Conservation (phyloP, 2,888 invertebrate genomes). For the Agonopterix alstromeriana region DNA sequence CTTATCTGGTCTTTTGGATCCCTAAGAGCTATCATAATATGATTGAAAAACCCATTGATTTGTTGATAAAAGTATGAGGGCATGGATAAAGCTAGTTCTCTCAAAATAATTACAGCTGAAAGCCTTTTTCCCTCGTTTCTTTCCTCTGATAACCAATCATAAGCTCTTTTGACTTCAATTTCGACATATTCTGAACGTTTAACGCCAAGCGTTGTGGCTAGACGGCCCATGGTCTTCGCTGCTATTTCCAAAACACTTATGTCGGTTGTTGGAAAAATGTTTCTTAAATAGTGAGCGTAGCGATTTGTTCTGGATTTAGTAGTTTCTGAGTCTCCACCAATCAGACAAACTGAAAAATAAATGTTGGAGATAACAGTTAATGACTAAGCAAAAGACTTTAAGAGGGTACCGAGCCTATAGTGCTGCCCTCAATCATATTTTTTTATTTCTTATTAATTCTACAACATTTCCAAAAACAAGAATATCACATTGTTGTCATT, state of each 20-base stretch:
- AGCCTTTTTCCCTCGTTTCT: slow-evolving; percentile 93
- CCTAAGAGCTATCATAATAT: slow-evolving; percentile 92
- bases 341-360: slow-evolving; percentile 84
- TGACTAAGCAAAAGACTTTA: no score
- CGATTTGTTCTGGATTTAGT: slow-evolving; percentile 91
- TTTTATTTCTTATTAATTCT: no score
- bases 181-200: slow-evolving; percentile 97
- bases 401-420: no score
- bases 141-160: slow-evolving; percentile 95
- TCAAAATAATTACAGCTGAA: slow-evolving; percentile 92
- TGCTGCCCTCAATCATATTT: no score
- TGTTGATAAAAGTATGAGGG: slow-evolving; percentile 98
- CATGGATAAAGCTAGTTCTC: slow-evolving; percentile 96
- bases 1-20: slow-evolving; percentile 94
- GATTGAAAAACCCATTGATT: slow-evolving; percentile 92
- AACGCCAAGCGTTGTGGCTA: slow-evolving; percentile 92
- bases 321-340: slow-evolving; percentile 94
- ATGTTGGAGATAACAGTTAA: no score
- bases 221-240: slow-evolving; percentile 94
- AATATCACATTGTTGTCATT: no score
- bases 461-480: no score
- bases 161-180: slow-evolving; percentile 94
- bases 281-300: slow-evolving; percentile 93
- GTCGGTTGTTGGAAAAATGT: slow-evolving; percentile 92
- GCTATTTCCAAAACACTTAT: slow-evolving; percentile 94